Evolutionary conservation across 2,888 invertebrate species (phyloP).

Genomic region (Drosophila longiperda): DNA sequence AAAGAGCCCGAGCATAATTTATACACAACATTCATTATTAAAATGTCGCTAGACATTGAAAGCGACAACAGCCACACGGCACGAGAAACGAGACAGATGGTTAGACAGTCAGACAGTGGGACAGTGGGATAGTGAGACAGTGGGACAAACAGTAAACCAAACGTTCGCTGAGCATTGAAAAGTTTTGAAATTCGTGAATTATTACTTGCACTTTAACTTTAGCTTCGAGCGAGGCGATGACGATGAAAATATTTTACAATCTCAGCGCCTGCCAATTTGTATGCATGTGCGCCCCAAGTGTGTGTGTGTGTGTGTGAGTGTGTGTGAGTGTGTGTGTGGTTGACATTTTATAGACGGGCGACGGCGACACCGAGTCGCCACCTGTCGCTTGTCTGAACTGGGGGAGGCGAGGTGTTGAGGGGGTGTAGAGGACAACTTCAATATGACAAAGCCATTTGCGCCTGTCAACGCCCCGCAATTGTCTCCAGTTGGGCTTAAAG

Average conservation of each 20-base stretch:
- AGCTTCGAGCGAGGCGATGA: slow-evolving; percentile 70
- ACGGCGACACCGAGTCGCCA: slow-evolving; percentile 72
- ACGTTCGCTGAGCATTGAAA: slow-evolving; percentile 59
- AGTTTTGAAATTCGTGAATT: slow-evolving; percentile 78
- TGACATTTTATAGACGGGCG: slow-evolving; percentile 60
- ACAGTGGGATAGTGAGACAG: slow-evolving; percentile 10
- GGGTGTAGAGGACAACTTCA: slow-evolving; percentile 26
- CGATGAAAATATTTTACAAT: slow-evolving; percentile 72
- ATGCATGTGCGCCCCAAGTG: slow-evolving; percentile 3
- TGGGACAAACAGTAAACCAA: slow-evolving; percentile 25
- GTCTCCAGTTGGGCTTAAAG: slow-evolving; percentile 36
- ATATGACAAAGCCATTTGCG: slow-evolving; percentile 75
- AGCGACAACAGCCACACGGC: slow-evolving; percentile 37
- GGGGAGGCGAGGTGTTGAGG: slow-evolving; percentile 10
- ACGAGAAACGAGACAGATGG: slow-evolving; percentile 25
- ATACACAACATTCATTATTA: slow-evolving; percentile 72
- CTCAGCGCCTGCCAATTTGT: slow-evolving; percentile 58
- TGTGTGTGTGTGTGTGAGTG: slow-evolving; percentile 11
- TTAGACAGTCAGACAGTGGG: slow-evolving; percentile 7
- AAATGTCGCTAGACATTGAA: slow-evolving; percentile 79
- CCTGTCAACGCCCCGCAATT: slow-evolving; percentile 78
- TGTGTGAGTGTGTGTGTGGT: slow-evolving; percentile 26
- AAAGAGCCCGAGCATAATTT: slow-evolving; percentile 69
- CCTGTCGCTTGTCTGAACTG: slow-evolving; percentile 58
- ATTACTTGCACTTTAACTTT: slow-evolving; percentile 80